Evolutionary conservation across 2,888 invertebrate species (phyloP).

Genomic region (Siphlonurus alternatus): DNA sequence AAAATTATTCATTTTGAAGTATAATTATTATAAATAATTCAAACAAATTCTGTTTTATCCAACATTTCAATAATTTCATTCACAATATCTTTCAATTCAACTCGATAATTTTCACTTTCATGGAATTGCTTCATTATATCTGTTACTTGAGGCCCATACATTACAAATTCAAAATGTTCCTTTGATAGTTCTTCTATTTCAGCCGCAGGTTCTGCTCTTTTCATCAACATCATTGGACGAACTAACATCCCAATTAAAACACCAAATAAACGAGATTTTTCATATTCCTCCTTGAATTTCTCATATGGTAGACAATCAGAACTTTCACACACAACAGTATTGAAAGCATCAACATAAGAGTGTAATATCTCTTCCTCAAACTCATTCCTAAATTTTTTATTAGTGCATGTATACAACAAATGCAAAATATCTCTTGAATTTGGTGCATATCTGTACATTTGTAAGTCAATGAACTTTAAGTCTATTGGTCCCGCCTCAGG

Average conservation of each 20-base stretch:
- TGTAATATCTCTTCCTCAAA: neutral
- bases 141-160: neutral
- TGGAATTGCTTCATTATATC: neutral
- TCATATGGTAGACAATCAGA: neutral
- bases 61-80: neutral
- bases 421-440: neutral
- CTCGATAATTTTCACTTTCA: neutral
- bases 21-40: too few species aligned
- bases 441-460: neutral
- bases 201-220: neutral
- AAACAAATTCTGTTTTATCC: neutral
- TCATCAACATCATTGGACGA: neutral
- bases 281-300: neutral
- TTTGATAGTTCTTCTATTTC: neutral
- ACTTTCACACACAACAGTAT: neutral
- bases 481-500: neutral
- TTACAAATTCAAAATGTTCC: neutral
- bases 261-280: neutral
- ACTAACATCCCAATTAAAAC: neutral
- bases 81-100: neutral
- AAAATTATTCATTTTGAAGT: too few species aligned
- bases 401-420: neutral
- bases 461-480: neutral
- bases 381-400: neutral
- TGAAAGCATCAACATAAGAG: neutral